These are phyloP conservation scores for Glyptemys insculpta DNA, from an alignment of 2,797 vertebrate genomes.

Conservation along the genomic window DNA sequence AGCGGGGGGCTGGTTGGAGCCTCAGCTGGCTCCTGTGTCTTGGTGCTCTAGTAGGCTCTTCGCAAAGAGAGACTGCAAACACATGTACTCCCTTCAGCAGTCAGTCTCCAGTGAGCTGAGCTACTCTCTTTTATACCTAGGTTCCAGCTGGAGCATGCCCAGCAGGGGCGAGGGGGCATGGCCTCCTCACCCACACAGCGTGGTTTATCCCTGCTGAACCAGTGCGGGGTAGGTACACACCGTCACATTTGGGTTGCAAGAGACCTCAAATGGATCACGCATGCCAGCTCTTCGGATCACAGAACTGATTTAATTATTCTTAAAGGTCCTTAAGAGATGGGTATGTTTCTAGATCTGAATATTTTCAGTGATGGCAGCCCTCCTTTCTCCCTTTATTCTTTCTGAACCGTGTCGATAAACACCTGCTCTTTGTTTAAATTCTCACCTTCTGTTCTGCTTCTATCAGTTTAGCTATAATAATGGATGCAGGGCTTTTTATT, in stretches of 20 bases:
- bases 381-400: not conserved
- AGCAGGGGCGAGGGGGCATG: too few species aligned
- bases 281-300: not conserved
- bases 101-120: too few species aligned
- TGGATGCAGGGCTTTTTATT: not conserved
- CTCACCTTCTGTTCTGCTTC: not conserved
- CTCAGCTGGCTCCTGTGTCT: too few species aligned
- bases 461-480: not conserved
- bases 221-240: too few species aligned
- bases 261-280: not conserved
- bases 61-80: too few species aligned
- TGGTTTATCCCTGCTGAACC: too few species aligned
- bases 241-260: not conserved
- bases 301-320: not conserved
- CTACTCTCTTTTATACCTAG: too few species aligned
- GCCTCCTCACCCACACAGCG: too few species aligned
- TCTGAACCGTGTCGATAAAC: not conserved
- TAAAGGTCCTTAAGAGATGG: not conserved
- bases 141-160: too few species aligned
- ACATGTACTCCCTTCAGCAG: too few species aligned
- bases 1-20: too few species aligned
- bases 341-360: not conserved
- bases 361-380: not conserved
- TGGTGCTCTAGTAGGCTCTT: too few species aligned
- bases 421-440: not conserved